Evolutionary conservation across 2,113 vertebrate genomes (phyloP).

Genomic region (Sturnira hondurensis): DNA sequence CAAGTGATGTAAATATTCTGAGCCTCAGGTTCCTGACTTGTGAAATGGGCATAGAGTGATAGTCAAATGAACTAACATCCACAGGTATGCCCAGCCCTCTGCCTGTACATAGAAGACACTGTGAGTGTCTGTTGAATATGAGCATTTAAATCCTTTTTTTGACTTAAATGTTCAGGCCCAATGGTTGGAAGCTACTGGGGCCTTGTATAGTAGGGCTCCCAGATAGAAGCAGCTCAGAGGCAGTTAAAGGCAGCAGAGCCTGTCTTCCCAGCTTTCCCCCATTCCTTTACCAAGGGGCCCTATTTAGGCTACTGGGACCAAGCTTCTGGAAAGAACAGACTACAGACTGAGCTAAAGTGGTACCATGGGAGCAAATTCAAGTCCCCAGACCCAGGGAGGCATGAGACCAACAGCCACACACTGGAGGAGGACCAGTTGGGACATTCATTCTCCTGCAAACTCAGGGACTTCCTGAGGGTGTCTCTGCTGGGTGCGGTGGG

Average conservation of each 20-base stretch:
- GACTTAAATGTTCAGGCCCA: not conserved
- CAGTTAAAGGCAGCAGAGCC: not conserved
- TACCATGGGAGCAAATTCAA: not conserved
- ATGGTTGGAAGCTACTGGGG: not conserved
- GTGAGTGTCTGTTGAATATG: not conserved
- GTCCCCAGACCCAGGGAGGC: not conserved
- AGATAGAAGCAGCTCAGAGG: not conserved
- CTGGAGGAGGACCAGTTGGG: not conserved
- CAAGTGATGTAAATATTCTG: not conserved
- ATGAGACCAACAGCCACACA: fast-evolving
- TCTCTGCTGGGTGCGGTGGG: not conserved
- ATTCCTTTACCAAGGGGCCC: not conserved
- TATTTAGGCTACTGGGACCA: not conserved
- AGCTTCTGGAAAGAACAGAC: not conserved
- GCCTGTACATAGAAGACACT: not conserved
- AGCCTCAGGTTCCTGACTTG: not conserved
- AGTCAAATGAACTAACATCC: not conserved
- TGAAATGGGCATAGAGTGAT: not conserved
- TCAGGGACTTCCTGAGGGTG: not conserved
- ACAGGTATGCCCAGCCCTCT: not conserved
- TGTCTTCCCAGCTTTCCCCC: not conserved
- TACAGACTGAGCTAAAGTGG: not conserved
- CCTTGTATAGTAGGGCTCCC: not conserved
- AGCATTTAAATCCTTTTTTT: not conserved
- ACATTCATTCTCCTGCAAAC: not conserved